These are phyloP conservation scores for Scaptomyza hsui DNA, from an alignment of 1,140 invertebrate genomes.

Conservation along the genomic window DNA sequence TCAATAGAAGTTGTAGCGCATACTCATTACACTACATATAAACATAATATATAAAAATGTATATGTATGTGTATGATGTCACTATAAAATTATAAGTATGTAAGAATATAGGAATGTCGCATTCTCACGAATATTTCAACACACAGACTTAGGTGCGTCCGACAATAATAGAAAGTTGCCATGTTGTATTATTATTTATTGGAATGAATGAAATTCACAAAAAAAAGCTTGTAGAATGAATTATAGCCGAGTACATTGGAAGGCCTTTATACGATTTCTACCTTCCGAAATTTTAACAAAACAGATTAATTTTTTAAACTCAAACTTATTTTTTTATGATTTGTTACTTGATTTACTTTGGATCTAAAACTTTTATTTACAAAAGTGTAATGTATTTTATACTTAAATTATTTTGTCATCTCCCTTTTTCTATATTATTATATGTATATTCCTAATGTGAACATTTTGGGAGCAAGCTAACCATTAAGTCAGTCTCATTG, in stretches of 20 bases:
- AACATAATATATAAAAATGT: conserved; percentile 1
- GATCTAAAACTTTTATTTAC: no score
- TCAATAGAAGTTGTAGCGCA: background rate
- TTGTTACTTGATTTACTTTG: no score
- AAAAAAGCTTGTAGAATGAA: background rate
- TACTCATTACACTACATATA: background rate
- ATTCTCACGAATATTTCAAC: background rate
- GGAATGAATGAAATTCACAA: background rate
- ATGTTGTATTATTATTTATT: background rate
- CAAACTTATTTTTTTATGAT: no score
- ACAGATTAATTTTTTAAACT: no score
- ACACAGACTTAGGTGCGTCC: background rate
- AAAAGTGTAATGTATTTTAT: no score
- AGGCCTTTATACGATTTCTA: background rate
- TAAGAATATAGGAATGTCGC: background rate
- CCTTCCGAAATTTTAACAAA: no score
- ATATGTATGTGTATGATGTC: conserved; percentile 16
- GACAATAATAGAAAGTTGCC: background rate
- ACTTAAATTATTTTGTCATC: no score
- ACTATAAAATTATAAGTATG: conserved; percentile 8
- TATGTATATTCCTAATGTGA: background rate
- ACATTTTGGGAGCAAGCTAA: background rate
- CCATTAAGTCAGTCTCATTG: conserved; percentile 8
- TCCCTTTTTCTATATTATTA: background rate
- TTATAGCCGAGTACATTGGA: background rate